Percentiles rank a stretch among this genome's conserved stretches.
phyloP scores from a whole-genome alignment of 2,113 vertebrate species.

The Herpetotheres cachinnans region DNA sequence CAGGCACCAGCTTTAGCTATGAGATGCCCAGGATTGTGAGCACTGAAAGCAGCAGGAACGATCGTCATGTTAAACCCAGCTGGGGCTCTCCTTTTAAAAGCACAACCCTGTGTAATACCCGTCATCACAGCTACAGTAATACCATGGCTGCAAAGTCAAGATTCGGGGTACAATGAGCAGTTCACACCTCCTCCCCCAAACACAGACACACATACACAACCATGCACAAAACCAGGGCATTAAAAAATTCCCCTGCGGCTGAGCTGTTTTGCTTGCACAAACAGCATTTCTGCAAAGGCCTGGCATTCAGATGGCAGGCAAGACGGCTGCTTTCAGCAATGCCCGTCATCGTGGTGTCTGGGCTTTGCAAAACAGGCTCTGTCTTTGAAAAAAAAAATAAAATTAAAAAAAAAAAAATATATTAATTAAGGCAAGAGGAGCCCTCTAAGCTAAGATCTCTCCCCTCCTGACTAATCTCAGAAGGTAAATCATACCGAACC shows the following conservation, averaged over 20 bases:
- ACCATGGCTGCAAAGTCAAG: neutral
- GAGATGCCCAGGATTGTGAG: neutral
- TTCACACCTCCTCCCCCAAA: neutral
- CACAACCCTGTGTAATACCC: neutral
- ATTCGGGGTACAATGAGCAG: neutral
- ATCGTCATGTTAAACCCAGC: neutral
- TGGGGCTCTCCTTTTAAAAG: neutral
- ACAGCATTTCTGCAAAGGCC: neutral
- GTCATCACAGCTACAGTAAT: neutral
- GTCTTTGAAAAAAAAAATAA: neutral
- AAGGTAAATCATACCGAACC: neutral
- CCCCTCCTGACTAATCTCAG: neutral
- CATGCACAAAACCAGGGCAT: fast-evolving
- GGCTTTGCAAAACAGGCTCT: neutral
- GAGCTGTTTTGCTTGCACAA: neutral
- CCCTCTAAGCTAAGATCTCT: neutral
- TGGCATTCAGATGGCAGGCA: neutral
- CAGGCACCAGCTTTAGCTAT: neutral
- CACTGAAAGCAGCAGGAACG: neutral
- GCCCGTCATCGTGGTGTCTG: neutral
- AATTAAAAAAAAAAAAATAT: no score
- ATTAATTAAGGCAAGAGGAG: neutral
- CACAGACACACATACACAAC: fast-evolving
- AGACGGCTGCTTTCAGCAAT: neutral
- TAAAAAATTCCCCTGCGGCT: neutral